Percentiles rank a stretch among this genome's conserved stretches.
These are phyloP conservation scores for Hydrophis major DNA, from an alignment of 2,797 vertebrate species.

Conservation along the genomic window DNA sequence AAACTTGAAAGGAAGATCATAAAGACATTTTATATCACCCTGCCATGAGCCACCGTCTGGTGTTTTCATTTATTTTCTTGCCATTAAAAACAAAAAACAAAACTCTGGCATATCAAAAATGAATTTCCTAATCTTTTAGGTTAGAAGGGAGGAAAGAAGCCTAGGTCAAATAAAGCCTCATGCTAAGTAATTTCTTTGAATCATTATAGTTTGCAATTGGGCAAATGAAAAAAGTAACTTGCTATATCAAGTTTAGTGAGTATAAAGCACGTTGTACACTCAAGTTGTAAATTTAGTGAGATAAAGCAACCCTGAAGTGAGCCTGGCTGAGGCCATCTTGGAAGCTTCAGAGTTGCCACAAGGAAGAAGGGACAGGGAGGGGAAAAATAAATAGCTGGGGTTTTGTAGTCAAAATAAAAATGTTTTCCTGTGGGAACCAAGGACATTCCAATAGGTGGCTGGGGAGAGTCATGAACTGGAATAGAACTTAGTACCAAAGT, in stretches of 20 bases:
- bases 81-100: slow-evolving; percentile 31
- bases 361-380: too few species aligned
- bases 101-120: slow-evolving; percentile 52
- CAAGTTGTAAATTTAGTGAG: not conserved
- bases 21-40: slow-evolving; percentile 62
- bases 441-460: too few species aligned
- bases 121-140: slow-evolving; percentile 39
- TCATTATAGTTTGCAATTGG: not conserved
- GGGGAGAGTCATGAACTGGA: too few species aligned
- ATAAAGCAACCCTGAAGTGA: not conserved
- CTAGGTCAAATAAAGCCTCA: not conserved
- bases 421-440: too few species aligned
- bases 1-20: slow-evolving; percentile 70
- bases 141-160: slow-evolving; percentile 54
- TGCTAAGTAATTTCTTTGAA: not conserved
- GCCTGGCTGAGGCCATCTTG: too few species aligned
- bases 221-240: not conserved
- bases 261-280: not conserved
- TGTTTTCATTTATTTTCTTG: slow-evolving; percentile 59
- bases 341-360: too few species aligned
- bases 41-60: slow-evolving; percentile 63
- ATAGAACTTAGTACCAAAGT: too few species aligned
- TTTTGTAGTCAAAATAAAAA: too few species aligned
- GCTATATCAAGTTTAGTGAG: not conserved
- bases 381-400: too few species aligned